A percentile compares a stretch with the other conserved stretches of the same genome.
Evolutionary conservation across 2,797 vertebrate species (phyloP).

Genomic region (Hoplostethus mediterraneus): DNA sequence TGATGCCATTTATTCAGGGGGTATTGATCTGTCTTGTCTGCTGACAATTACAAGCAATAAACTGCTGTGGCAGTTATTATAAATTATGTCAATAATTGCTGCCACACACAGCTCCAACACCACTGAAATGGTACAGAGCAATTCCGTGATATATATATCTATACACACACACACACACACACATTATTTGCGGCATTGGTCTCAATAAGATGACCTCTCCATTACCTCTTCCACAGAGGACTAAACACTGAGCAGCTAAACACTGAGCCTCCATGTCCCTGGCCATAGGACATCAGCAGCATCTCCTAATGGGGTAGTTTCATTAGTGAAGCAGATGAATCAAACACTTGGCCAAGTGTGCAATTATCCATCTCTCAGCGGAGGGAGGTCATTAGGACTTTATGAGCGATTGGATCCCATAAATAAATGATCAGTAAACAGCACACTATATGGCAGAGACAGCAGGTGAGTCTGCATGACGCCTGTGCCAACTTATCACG

Average conservation of each 20-base stretch:
- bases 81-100: slow-evolving; percentile 61
- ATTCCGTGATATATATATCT: not conserved
- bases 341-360: slow-evolving; percentile 70
- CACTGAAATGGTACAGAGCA: slow-evolving; percentile 15
- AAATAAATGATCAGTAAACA: slow-evolving; percentile 79
- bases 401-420: slow-evolving; percentile 66
- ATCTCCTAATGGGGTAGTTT: slow-evolving; percentile 53
- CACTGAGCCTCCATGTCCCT: slow-evolving; percentile 6
- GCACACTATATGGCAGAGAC: slow-evolving; percentile 33
- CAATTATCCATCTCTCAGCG: slow-evolving; percentile 71
- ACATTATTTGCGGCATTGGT: slow-evolving; percentile 14
- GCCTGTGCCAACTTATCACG: slow-evolving; percentile 2
- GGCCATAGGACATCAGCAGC: slow-evolving; percentile 36
- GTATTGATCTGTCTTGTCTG: slow-evolving; percentile 68
- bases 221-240: not conserved
- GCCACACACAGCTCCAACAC: slow-evolving; percentile 32
- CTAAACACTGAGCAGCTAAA: slow-evolving; percentile 9
- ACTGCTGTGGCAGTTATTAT: slow-evolving; percentile 54
- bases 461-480: slow-evolving; percentile 54
- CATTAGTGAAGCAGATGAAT: slow-evolving; percentile 74
- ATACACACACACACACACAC: too few species aligned
- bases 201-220: slow-evolving; percentile 13
- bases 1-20: slow-evolving; percentile 66
- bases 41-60: slow-evolving; percentile 74
- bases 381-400: slow-evolving; percentile 74